Percentiles rank a stretch among this genome's conserved stretches.
phyloP scores from a whole-genome alignment of 2,888 invertebrate genomes.

The Acrobasis repandana region DNA sequence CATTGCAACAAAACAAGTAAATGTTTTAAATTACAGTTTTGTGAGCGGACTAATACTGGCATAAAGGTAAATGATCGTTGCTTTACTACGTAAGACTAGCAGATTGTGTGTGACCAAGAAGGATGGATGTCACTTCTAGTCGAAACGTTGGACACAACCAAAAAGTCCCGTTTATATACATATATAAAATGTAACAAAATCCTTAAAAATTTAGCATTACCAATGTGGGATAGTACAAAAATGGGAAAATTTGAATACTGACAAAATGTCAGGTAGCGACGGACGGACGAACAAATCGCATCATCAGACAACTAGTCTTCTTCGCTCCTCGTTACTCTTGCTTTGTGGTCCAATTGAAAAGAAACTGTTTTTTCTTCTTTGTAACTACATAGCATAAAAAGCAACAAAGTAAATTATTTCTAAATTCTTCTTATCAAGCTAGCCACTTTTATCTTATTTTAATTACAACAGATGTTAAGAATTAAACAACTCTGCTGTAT shows the following conservation, averaged over 20 bases:
- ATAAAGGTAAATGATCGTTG: too few relatives aligned
- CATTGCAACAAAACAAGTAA: too few relatives aligned
- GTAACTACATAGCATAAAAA: background rate
- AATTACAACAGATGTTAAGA: too few relatives aligned
- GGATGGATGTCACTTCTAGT: too few relatives aligned
- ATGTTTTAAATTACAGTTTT: too few relatives aligned
- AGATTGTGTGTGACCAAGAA: too few relatives aligned
- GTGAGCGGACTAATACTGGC: too few relatives aligned
- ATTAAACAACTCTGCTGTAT: too few relatives aligned
- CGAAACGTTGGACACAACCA: too few relatives aligned
- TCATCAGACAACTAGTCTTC: slow-evolving; percentile 56
- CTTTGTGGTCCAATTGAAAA: slow-evolving; percentile 34
- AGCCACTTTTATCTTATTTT: too few relatives aligned
- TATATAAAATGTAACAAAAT: background rate
- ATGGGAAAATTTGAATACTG: slow-evolving; percentile 24
- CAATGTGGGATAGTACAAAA: slow-evolving; percentile 10
- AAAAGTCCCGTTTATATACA: background rate
- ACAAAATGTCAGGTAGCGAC: slow-evolving; percentile 28
- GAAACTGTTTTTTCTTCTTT: slow-evolving; percentile 9
- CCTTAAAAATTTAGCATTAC: background rate
- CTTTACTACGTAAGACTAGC: too few relatives aligned
- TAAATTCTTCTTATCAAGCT: too few relatives aligned
- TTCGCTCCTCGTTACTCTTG: slow-evolving; percentile 62
- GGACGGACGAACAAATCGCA: slow-evolving; percentile 59
- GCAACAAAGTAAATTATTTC: background rate